Percentiles rank a stretch among this genome's conserved stretches.
Evolutionary conservation across 2,797 vertebrate species (phyloP).

Genomic region (Oreonectes daqikongensis): DNA sequence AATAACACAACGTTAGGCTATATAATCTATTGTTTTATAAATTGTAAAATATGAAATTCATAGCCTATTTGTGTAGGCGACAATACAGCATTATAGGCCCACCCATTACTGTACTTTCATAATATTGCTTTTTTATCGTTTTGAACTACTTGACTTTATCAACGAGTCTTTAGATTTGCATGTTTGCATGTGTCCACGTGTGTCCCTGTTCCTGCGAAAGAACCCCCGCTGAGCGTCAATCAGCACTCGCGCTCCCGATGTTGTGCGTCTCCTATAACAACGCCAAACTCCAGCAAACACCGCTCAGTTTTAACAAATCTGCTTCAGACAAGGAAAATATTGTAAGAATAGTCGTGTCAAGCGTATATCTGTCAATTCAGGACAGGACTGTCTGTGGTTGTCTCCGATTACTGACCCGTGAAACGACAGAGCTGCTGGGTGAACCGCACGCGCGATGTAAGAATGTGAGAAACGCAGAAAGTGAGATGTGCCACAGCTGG

Average conservation of each 20-base stretch:
- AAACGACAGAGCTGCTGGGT: not conserved
- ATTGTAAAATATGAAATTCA: too few species aligned
- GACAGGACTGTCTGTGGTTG: too few species aligned
- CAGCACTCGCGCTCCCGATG: not conserved
- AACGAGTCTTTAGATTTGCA: not conserved
- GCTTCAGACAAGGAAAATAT: not conserved
- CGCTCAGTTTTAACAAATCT: too few species aligned
- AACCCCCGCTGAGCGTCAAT: not conserved
- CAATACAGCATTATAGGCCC: too few species aligned
- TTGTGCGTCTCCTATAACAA: conserved; percentile 51
- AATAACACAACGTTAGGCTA: too few species aligned
- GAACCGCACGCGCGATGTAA: not conserved
- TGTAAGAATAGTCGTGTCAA: not conserved
- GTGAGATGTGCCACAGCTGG: not conserved
- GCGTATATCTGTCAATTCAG: not conserved
- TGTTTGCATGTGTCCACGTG: not conserved
- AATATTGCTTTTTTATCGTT: not conserved
- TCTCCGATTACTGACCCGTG: not conserved
- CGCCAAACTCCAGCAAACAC: not conserved
- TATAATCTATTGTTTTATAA: too few species aligned
- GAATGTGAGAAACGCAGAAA: not conserved
- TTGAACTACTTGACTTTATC: not conserved
- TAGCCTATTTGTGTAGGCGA: too few species aligned
- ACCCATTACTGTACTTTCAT: not conserved
- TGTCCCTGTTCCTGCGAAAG: not conserved